Conservation (phyloP, 2,888 invertebrate species). For the Noctua comes region DNA sequence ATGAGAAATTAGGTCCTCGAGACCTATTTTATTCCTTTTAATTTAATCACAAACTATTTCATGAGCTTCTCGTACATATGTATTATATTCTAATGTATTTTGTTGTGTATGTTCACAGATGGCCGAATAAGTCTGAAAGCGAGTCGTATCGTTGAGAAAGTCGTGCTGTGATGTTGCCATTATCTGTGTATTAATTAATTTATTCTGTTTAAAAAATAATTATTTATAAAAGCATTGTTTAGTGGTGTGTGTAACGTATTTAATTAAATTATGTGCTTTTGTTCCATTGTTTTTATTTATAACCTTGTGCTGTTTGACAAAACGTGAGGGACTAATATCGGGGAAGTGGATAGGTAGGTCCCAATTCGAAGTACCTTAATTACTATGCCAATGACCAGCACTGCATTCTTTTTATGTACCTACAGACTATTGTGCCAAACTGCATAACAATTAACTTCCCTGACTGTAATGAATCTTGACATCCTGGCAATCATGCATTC, state of each 20-base stretch:
- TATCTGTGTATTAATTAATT: conserved; percentile 36
- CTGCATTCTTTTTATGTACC: not conserved
- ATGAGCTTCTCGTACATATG: not conserved
- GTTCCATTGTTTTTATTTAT: conserved; percentile 41
- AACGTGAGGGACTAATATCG: too few species aligned
- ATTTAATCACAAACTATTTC: not conserved
- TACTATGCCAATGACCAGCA: not conserved
- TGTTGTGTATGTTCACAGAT: conserved; percentile 76
- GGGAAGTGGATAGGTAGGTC: too few species aligned
- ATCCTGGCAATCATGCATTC: not conserved
- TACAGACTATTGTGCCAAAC: not conserved
- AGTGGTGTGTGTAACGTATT: conserved; percentile 59
- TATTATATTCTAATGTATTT: not conserved
- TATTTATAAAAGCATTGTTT: conserved; percentile 56
- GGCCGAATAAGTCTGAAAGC: conserved; percentile 87
- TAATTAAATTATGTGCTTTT: conserved; percentile 49
- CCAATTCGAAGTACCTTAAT: too few species aligned
- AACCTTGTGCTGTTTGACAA: not conserved
- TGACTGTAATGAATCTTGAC: not conserved
- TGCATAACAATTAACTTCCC: not conserved
- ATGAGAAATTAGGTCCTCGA: not conserved
- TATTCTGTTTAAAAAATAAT: conserved; percentile 40
- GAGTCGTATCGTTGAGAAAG: conserved; percentile 85
- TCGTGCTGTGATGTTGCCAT: conserved; percentile 75
- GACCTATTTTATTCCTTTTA: not conserved